A percentile compares a stretch with the other conserved stretches of the same genome.
Evolutionary conservation across 2,797 vertebrate species (phyloP).

Genomic region (Hafferia zeledoni): DNA sequence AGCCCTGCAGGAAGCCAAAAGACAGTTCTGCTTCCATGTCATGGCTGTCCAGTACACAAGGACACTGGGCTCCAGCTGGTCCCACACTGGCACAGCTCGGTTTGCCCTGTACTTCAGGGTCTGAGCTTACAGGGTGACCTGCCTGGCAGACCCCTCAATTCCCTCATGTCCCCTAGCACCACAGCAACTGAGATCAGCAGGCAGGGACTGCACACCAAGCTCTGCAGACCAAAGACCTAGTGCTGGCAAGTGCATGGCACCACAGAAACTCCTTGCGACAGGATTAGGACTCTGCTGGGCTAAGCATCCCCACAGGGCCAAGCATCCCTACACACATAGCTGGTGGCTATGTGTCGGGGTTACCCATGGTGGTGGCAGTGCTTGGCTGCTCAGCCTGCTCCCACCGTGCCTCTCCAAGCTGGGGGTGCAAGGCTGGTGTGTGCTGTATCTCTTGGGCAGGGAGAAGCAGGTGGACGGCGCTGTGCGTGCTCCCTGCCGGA

Average conservation of each 20-base stretch:
- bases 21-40: background rate
- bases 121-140: accelerated
- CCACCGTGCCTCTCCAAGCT: accelerated
- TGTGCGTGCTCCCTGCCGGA: slow-evolving; percentile 45
- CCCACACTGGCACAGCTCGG: background rate
- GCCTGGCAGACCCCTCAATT: accelerated
- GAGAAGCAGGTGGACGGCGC: background rate
- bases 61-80: background rate
- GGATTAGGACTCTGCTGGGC: background rate
- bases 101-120: background rate
- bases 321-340: no score
- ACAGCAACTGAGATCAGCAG: accelerated
- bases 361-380: accelerated
- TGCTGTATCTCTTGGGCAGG: background rate
- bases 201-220: background rate
- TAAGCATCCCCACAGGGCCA: background rate
- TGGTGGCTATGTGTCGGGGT: background rate
- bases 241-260: background rate
- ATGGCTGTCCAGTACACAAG: background rate
- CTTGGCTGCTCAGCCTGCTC: background rate
- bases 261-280: background rate
- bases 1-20: background rate
- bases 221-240: background rate
- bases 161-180: accelerated
- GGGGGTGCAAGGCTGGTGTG: background rate